phyloP scores from a whole-genome alignment of 2,113 vertebrate genomes.

The Cyprinodon tularosa region DNA sequence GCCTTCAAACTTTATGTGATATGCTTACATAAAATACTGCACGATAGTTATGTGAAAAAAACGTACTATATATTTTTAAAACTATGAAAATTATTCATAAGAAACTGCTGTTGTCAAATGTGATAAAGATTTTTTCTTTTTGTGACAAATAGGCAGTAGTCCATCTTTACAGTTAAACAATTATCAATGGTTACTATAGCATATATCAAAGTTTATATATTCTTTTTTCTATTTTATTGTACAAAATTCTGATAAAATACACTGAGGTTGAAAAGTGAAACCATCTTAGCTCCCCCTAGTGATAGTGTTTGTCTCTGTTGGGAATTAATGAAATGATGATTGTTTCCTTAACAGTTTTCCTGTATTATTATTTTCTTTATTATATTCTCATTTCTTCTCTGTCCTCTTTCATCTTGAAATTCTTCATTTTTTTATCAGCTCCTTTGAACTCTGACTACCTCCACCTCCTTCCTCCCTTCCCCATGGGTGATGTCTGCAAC shows the following conservation, averaged over 20 bases:
- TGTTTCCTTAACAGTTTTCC: background rate
- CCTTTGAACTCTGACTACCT: conserved; percentile 7
- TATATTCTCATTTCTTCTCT: background rate
- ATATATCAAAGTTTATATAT: no score
- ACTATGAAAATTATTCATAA: background rate
- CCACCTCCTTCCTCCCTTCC: conserved; percentile 8
- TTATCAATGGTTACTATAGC: no score
- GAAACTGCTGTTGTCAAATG: no score
- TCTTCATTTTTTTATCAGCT: conserved; percentile 14
- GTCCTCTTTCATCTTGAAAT: background rate
- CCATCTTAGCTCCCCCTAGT: background rate
- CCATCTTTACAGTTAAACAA: no score
- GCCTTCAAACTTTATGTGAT: background rate
- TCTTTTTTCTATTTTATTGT: background rate
- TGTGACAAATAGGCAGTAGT: no score
- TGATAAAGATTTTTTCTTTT: background rate
- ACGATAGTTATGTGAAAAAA: background rate
- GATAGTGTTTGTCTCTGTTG: background rate
- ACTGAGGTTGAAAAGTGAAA: background rate
- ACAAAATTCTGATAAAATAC: background rate
- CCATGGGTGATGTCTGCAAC: conserved; percentile 81
- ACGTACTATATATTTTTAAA: background rate
- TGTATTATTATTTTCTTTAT: background rate
- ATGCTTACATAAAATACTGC: background rate
- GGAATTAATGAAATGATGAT: background rate